Conservation (phyloP, 2,888 invertebrate species). For the Rhagonycha fulva region DNA sequence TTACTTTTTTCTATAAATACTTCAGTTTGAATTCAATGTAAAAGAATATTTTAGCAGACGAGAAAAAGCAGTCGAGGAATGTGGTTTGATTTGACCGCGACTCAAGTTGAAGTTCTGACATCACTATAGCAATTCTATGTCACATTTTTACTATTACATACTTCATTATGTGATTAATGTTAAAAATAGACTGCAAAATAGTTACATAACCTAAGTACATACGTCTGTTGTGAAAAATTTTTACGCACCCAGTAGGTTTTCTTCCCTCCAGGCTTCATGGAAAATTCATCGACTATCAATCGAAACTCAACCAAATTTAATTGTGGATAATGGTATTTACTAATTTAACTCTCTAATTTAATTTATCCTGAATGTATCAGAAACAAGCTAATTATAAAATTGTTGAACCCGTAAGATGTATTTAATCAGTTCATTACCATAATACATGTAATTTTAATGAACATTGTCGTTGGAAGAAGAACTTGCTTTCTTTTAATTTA, state of each 20-base stretch:
- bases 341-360: neutral
- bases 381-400: no score
- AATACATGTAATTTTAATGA: no score
- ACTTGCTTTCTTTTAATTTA: no score
- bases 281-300: neutral
- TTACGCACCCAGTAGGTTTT: neutral
- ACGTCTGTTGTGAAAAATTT: neutral
- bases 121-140: neutral
- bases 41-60: slow-evolving; percentile 16
- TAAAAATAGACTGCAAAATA: neutral
- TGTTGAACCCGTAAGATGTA: no score
- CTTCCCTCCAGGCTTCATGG: neutral
- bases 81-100: slow-evolving; percentile 30
- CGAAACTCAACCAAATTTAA: no score
- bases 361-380: neutral
- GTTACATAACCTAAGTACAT: neutral
- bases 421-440: no score
- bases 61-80: slow-evolving; percentile 30
- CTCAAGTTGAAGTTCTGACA: neutral
- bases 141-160: neutral
- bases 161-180: neutral
- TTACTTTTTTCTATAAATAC: neutral
- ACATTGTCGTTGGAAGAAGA: no score
- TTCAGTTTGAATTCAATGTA: neutral
- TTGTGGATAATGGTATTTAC: no score